phyloP scores from a whole-genome alignment of 2,797 vertebrate species.

The Oceanodroma leucorhoa region DNA sequence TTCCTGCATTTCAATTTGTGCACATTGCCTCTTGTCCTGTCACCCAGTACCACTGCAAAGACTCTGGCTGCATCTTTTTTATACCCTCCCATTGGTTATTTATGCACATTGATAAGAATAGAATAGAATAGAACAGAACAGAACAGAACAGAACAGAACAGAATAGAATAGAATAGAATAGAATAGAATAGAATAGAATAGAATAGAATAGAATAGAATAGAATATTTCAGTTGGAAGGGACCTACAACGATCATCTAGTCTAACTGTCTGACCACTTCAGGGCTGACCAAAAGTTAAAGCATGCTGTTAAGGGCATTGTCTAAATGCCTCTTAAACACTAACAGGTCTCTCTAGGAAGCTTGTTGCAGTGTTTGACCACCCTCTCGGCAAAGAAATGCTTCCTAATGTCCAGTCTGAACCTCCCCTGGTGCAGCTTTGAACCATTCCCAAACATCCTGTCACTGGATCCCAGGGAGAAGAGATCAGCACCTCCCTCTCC shows the following conservation, averaged over 20 bases:
- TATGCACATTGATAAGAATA: background rate
- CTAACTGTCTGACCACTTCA: background rate
- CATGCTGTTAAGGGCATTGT: background rate
- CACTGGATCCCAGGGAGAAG: background rate
- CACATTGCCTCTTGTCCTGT: background rate
- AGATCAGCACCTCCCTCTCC: background rate
- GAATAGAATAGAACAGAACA: background rate
- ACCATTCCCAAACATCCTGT: rapidly evolving
- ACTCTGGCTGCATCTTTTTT: background rate
- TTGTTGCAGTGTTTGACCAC: background rate
- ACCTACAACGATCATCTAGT: background rate
- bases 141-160: background rate
- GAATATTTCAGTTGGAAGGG: background rate
- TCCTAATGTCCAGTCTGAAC: background rate
- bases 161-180: background rate
- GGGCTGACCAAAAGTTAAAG: background rate
- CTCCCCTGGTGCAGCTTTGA: background rate
- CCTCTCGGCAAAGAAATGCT: background rate
- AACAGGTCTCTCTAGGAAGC: background rate
- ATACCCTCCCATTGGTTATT: background rate
- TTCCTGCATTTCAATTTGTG: background rate
- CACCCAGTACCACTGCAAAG: background rate
- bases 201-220: background rate
- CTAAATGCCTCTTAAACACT: background rate
- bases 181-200: background rate